Evolutionary conservation across 2,888 invertebrate species (phyloP).

Genomic region (Serrognathus titanus): DNA sequence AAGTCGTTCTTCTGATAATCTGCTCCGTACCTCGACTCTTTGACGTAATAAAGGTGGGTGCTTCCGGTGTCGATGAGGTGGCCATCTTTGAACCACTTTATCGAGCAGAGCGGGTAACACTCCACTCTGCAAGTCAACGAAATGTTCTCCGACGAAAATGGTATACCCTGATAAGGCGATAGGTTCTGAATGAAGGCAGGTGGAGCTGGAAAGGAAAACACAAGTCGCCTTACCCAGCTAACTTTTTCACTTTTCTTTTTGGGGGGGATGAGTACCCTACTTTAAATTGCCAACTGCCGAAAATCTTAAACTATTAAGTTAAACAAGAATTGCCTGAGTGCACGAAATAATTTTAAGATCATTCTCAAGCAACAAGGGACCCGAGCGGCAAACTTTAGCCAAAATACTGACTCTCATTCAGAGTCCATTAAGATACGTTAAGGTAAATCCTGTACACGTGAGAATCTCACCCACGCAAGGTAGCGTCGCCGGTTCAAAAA

Average conservation of each 20-base stretch:
- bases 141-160: slow-evolving; percentile 67
- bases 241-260: too few relatives aligned
- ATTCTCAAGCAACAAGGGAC: too few relatives aligned
- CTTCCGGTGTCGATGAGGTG: slow-evolving; percentile 59
- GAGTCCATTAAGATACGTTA: too few relatives aligned
- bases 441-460: not conserved
- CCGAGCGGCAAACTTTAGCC: too few relatives aligned
- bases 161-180: slow-evolving; percentile 75
- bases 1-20: slow-evolving; percentile 81
- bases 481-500: too few relatives aligned
- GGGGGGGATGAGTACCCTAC: too few relatives aligned
- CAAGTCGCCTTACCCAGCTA: not conserved
- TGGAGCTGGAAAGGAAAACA: slow-evolving; percentile 59
- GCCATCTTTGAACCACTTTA: slow-evolving; percentile 81
- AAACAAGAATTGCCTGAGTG: too few relatives aligned
- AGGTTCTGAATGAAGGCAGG: slow-evolving; percentile 84
- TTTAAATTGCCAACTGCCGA: too few relatives aligned
- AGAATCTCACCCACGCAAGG: too few relatives aligned
- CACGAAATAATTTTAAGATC: too few relatives aligned
- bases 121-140: slow-evolving; percentile 82
- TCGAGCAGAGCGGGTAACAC: slow-evolving; percentile 81
- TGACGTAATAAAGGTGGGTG: slow-evolving; percentile 65
- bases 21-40: slow-evolving; percentile 64
- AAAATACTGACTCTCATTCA: too few relatives aligned
- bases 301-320: too few relatives aligned